Evolutionary conservation across 2,113 vertebrate genomes (phyloP), one percentile per base, ranked within the genome.

Genomic region (Lepisosteus osseus): DNA sequence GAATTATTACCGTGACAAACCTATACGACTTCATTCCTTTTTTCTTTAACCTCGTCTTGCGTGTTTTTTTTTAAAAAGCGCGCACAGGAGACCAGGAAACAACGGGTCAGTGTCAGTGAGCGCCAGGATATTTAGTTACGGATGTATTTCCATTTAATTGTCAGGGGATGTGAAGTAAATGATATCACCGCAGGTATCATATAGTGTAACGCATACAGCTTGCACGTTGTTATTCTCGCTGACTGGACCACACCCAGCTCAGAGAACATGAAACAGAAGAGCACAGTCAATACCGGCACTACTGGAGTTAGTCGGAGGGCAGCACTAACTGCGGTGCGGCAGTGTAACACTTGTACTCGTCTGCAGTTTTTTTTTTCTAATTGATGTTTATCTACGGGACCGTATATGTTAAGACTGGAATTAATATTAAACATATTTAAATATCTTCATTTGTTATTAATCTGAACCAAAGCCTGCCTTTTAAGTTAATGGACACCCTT

Each of bases 401-500:
- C 29, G 29, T 29, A 29, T 29, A 29, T 29, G 29, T 29, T 51
- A 51, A 51, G 47, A 51, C 47, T 51, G 47, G 47, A 51, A 64
- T 64, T 64, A 64, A 64, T 64, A 61, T 61, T 67, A 43, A 56
- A 57, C 43, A 41, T 0, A 65, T 80, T 83, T 80, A 14, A 75
- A 77, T 80, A 13, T 74, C 11, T 54, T 0, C 68, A 59, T 15
- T 61, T 15, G 61, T 63, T 71, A 72, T 73, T 85, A 72, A 84
- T 80, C 70, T 77, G 54, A 85, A 80, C 74, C 76, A 69, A n/a
- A 57, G 59, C 57, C 55, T 42, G 8, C 42, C 57, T 62, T 17
- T 40, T 14, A 29, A 87, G 84, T 89, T 92, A 88, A 90, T 91
- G 90, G 87, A 87, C 90, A 89, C 86, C 85, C 85, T 89, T 76